Conservation (phyloP, 2,797 vertebrate species). For the Trematomus bernacchii region DNA sequence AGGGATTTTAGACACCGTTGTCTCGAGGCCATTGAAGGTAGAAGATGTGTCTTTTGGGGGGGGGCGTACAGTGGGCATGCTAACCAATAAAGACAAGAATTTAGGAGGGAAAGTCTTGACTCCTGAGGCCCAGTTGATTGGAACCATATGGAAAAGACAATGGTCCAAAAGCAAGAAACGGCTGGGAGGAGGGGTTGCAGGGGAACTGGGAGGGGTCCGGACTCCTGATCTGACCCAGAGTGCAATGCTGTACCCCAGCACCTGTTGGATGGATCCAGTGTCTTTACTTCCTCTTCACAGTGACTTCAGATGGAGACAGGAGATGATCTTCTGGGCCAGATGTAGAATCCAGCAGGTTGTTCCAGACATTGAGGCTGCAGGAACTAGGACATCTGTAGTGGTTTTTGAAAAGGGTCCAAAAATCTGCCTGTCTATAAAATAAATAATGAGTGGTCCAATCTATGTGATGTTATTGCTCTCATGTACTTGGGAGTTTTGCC, state of each 20-base stretch:
- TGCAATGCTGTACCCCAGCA: slow-evolving; percentile 58
- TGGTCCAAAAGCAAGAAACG: slow-evolving; percentile 4
- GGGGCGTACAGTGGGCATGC: slow-evolving; percentile 17
- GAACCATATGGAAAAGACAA: slow-evolving; percentile 65
- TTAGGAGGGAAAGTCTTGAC: slow-evolving; percentile 57
- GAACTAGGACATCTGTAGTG: slow-evolving; percentile 6
- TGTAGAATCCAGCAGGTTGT: slow-evolving; percentile 30
- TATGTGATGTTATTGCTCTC: background rate
- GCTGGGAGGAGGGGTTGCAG: slow-evolving; percentile 13
- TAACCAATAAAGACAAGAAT: slow-evolving; percentile 70
- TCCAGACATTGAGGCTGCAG: slow-evolving; percentile 38
- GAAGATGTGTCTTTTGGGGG: slow-evolving; percentile 24
- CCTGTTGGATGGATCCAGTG: slow-evolving; percentile 65
- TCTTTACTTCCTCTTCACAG: slow-evolving; percentile 59
- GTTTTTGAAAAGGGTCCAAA: slow-evolving; percentile 14
- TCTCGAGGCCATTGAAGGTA: slow-evolving; percentile 1
- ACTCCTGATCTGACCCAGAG: slow-evolving; percentile 42
- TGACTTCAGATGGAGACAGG: slow-evolving; percentile 29
- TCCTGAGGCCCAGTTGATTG: slow-evolving; percentile 47
- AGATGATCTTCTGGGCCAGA: slow-evolving; percentile 42
- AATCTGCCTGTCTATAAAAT: background rate
- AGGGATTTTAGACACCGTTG: background rate
- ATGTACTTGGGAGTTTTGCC: background rate
- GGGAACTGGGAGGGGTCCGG: slow-evolving; percentile 11
- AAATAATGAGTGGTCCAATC: background rate